Conservation (phyloP, 2,888 invertebrate genomes). For the Acleris literana region DNA sequence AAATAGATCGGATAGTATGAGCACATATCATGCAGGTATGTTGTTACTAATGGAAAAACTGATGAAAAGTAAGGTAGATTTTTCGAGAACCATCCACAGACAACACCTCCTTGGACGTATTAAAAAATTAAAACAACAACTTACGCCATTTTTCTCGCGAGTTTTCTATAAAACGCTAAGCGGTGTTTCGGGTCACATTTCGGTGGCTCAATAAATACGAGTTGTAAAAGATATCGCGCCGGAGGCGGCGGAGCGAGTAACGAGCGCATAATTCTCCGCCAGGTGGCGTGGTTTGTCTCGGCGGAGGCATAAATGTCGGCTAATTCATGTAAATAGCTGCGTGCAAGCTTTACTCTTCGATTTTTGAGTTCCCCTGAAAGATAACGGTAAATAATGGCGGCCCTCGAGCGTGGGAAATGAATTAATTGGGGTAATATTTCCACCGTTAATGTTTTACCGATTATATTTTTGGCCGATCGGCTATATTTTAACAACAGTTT, state of each 20-base stretch:
- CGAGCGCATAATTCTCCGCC: conserved; percentile 78
- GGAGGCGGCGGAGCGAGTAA: conserved; percentile 73
- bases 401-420: conserved; percentile 36
- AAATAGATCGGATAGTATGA: too few relatives aligned
- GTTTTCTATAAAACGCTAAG: conserved; percentile 25
- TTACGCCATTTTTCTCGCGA: conserved; percentile 11
- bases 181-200: conserved; percentile 37
- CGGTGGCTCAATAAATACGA: conserved; percentile 38
- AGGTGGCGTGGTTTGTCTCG: conserved; percentile 78
- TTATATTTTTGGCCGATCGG: not conserved
- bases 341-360: conserved; percentile 54
- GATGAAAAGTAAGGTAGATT: too few relatives aligned
- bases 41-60: too few relatives aligned
- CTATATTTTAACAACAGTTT: not conserved
- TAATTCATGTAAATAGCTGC: conserved; percentile 80
- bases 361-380: conserved; percentile 51
- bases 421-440: conserved; percentile 35
- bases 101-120: too few relatives aligned
- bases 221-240: conserved; percentile 42
- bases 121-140: too few relatives aligned
- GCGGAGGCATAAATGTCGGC: conserved; percentile 77
- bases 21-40: too few relatives aligned
- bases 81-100: too few relatives aligned
- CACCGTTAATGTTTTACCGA: conserved; percentile 18
- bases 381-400: conserved; percentile 35